A percentile compares a stretch with the other conserved stretches of the same genome.
phyloP scores from a whole-genome alignment of 2,888 invertebrate genomes.

The Troglohyphantes excavatus region DNA sequence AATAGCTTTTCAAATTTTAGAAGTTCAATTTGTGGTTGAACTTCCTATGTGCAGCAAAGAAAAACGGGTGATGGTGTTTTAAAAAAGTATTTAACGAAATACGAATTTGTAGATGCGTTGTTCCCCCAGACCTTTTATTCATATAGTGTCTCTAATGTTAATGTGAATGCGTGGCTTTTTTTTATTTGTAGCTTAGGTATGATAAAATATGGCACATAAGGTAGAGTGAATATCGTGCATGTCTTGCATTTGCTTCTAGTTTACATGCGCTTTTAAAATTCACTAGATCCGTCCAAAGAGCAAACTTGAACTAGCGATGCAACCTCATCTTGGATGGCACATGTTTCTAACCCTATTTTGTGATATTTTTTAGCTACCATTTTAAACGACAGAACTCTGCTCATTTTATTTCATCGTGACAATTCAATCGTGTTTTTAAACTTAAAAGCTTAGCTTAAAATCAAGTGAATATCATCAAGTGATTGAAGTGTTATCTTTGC shows the following conservation, averaged over 20 bases:
- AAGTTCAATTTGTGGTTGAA: slow-evolving; percentile 24
- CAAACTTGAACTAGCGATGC: slow-evolving; percentile 41
- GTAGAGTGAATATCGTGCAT: not conserved
- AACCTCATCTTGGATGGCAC: slow-evolving; percentile 8
- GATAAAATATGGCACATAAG: too few species aligned
- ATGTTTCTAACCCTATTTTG: not conserved
- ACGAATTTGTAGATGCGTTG: not conserved
- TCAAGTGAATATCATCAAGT: too few species aligned
- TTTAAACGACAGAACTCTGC: too few species aligned
- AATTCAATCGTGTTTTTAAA: too few species aligned
- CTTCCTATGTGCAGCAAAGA: not conserved
- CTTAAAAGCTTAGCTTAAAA: too few species aligned
- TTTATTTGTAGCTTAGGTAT: too few species aligned
- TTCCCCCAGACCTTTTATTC: not conserved
- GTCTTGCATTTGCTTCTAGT: slow-evolving; percentile 4
- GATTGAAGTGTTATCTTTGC: too few species aligned
- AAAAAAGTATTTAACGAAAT: not conserved
- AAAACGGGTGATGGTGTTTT: slow-evolving; percentile 44
- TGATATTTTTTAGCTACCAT: not conserved
- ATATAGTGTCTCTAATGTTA: not conserved
- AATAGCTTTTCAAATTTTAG: slow-evolving; percentile 11
- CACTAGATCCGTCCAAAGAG: slow-evolving; percentile 59
- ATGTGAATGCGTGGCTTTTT: not conserved
- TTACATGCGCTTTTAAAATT: slow-evolving; percentile 29
- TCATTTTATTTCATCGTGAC: too few species aligned